Percentiles rank a stretch among this genome's conserved stretches.
phyloP scores from a whole-genome alignment of 2,113 vertebrate species.

The Gymnorhina tibicen region DNA sequence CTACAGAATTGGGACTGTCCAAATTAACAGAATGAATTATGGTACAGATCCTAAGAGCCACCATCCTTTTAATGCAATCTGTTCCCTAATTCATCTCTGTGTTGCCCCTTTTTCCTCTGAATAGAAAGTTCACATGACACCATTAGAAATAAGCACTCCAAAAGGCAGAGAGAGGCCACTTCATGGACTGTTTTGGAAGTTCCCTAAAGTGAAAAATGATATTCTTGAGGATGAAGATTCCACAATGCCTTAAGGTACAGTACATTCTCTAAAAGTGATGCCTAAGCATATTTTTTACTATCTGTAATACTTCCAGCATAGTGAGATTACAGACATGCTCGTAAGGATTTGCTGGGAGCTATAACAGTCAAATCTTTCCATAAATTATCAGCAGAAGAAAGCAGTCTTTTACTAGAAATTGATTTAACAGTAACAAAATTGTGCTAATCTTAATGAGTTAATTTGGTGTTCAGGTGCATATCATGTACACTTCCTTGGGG shows the following conservation, averaged over 20 bases:
- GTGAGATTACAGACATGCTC: neutral
- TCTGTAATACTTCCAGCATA: slow-evolving; percentile 3
- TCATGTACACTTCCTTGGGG: neutral
- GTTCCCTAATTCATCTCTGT: neutral
- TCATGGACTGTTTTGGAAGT: neutral
- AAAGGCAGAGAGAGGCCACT: neutral
- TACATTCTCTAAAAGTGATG: slow-evolving; percentile 14
- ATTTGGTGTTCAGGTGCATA: neutral
- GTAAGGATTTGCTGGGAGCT: slow-evolving; percentile 38
- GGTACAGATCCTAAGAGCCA: neutral
- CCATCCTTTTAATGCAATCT: neutral
- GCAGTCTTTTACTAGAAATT: slow-evolving; percentile 24
- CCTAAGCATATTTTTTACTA: slow-evolving; percentile 25
- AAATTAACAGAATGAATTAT: neutral
- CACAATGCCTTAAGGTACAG: slow-evolving; percentile 9
- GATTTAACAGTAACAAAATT: slow-evolving; percentile 39
- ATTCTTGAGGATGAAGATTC: neutral
- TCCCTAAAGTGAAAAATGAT: neutral
- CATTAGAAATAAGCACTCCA: neutral
- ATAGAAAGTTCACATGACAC: neutral
- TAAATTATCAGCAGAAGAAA: slow-evolving; percentile 34
- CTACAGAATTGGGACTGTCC: neutral
- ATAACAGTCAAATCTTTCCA: slow-evolving; percentile 27
- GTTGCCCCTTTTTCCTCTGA: neutral
- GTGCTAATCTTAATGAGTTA: slow-evolving; percentile 47